Evolutionary conservation across 2,797 vertebrate species (phyloP).

Genomic region (Apodemus agrarius): DNA sequence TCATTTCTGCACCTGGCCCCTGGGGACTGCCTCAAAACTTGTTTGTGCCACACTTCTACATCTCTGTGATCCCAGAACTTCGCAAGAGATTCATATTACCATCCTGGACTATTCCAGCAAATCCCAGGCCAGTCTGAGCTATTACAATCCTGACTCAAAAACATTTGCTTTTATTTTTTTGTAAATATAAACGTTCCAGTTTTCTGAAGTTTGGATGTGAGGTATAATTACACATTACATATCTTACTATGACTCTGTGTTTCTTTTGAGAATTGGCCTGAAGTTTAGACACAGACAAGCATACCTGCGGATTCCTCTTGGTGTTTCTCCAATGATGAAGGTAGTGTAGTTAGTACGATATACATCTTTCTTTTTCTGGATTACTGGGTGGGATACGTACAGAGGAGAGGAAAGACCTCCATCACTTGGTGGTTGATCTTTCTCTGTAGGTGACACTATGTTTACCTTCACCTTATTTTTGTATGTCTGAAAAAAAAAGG

Average conservation of each 20-base stretch:
- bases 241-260: neutral
- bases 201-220: constrained; percentile 47
- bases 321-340: constrained; percentile 94
- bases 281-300: neutral
- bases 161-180: constrained; percentile 42
- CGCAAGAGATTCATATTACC: neutral
- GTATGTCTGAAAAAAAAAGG: constrained; percentile 79
- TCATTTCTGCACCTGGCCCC: neutral
- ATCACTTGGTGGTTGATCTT: constrained; percentile 46
- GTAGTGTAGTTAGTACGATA: constrained; percentile 86
- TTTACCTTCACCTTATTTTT: constrained; percentile 32
- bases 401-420: constrained; percentile 61
- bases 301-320: constrained; percentile 92
- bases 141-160: neutral
- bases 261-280: neutral
- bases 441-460: neutral
- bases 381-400: constrained; percentile 87
- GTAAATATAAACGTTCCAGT: constrained; percentile 20
- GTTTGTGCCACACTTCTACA: neutral
- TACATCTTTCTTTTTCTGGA: constrained; percentile 87
- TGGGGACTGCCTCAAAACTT: neutral
- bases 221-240: neutral
- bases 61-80: neutral
- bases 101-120: neutral
- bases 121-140: neutral